Percentiles rank a stretch among this genome's conserved stretches.
Evolutionary conservation across 2,888 invertebrate genomes (phyloP).

Genomic region (Cosmorhoe ocellata): DNA sequence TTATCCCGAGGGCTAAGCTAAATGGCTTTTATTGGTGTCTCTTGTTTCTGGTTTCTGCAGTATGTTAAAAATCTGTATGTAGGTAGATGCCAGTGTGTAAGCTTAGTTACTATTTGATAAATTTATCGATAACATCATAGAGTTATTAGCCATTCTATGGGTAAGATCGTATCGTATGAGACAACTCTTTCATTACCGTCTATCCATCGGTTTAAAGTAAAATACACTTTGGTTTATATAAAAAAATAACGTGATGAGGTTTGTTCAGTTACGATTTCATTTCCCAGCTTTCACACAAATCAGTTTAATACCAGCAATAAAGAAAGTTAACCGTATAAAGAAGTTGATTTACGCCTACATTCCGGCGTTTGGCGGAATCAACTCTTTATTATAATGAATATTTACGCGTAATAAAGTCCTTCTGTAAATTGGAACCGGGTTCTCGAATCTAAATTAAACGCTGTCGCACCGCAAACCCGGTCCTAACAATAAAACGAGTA

Average conservation of each 20-base stretch:
- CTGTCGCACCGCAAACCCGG: constrained; percentile 40
- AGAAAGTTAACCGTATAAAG: constrained; percentile 14
- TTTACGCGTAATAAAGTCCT: constrained; percentile 37
- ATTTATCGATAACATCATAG: too few relatives aligned
- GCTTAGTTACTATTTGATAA: too few relatives aligned
- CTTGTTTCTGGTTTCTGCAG: too few relatives aligned
- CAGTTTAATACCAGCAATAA: constrained; percentile 22
- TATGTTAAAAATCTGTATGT: too few relatives aligned
- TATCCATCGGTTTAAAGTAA: too few relatives aligned
- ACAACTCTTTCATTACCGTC: too few relatives aligned
- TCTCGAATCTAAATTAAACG: constrained; percentile 49
- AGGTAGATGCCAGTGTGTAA: too few relatives aligned
- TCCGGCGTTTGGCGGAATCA: constrained; percentile 17
- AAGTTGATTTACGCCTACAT: constrained; percentile 28
- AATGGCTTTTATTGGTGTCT: too few relatives aligned
- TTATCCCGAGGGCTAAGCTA: too few relatives aligned
- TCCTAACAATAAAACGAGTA: constrained; percentile 54
- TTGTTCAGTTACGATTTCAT: constrained; percentile 13
- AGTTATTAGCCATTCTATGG: too few relatives aligned
- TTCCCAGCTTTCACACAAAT: constrained; percentile 21
- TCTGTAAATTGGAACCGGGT: constrained; percentile 40
- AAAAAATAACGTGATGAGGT: neutral
- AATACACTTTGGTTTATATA: neutral
- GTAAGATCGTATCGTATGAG: too few relatives aligned
- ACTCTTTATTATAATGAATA: constrained; percentile 32